Evolutionary conservation across 2,113 vertebrate genomes (phyloP).

Genomic region (Micromys minutus): DNA sequence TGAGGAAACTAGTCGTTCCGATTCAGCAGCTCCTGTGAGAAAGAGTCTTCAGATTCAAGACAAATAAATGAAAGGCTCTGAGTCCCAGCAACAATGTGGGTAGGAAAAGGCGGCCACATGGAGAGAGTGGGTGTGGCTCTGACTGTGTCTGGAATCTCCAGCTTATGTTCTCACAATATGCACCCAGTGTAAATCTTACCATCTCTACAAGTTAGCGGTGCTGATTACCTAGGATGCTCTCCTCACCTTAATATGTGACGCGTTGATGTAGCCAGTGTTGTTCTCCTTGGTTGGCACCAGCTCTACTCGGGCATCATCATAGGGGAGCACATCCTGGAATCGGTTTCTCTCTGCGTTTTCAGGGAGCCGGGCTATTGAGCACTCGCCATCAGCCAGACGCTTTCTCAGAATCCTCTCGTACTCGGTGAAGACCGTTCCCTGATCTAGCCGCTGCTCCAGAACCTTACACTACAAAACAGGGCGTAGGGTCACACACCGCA

Average conservation of each 20-base stretch:
- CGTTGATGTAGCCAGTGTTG: constrained; percentile 98
- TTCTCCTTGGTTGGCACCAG: constrained; percentile 99
- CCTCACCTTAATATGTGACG: constrained; percentile 94
- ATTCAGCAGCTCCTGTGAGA: neutral
- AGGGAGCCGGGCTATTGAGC: constrained; percentile 88
- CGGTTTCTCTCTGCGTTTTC: constrained; percentile 96
- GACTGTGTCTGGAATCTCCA: neutral
- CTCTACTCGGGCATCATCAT: constrained; percentile 95
- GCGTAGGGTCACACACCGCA: fast-evolving
- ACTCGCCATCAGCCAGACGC: constrained; percentile 85
- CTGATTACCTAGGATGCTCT: fast-evolving
- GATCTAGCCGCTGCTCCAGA: constrained; percentile 93
- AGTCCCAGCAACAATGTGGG: neutral
- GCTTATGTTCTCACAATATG: neutral
- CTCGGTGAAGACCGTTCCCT: constrained; percentile 94
- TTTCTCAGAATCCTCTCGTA: constrained; percentile 93
- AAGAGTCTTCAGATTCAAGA: neutral
- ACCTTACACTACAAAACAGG: constrained; percentile 88
- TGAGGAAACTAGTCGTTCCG: neutral
- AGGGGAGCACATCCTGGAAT: constrained; percentile 97
- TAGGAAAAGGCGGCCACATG: fast-evolving
- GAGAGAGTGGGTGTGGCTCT: fast-evolving
- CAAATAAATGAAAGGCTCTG: neutral
- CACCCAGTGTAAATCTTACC: neutral
- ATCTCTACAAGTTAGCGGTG: fast-evolving